A percentile compares a stretch with the other conserved stretches of the same genome.
Evolutionary conservation across 2,113 vertebrate species (phyloP).

Genomic region (Capreolus pygargus): DNA sequence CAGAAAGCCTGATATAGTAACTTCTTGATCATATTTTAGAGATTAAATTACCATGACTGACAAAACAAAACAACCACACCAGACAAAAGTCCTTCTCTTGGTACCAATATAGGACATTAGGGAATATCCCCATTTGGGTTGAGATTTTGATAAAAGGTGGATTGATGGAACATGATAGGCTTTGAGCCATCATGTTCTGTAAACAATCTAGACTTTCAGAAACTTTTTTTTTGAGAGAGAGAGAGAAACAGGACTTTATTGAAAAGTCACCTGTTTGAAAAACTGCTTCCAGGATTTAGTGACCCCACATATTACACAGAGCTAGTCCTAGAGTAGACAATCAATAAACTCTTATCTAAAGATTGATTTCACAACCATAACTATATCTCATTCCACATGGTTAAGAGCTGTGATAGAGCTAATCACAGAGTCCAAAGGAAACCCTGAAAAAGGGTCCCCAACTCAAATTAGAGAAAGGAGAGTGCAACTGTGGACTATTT

Average conservation of each 20-base stretch:
- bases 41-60: background rate
- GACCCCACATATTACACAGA: constrained; percentile 17
- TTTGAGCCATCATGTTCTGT: background rate
- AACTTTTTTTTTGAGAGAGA: background rate
- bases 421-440: background rate
- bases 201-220: background rate
- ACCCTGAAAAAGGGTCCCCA: background rate
- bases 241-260: background rate
- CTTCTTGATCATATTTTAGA: background rate
- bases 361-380: background rate
- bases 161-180: background rate
- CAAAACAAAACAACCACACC: background rate
- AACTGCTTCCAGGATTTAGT: constrained; percentile 23
- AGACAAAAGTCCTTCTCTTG: background rate
- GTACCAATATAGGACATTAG: background rate
- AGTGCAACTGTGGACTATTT: background rate
- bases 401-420: background rate
- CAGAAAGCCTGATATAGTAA: background rate
- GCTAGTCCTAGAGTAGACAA: background rate
- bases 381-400: background rate
- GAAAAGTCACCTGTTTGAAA: constrained; percentile 17
- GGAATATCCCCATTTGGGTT: background rate
- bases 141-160: background rate
- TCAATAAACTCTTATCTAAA: constrained; percentile 45
- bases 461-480: background rate